A percentile compares a stretch with the other conserved stretches of the same genome.
These are phyloP conservation scores for Bucorvus abyssinicus DNA, from an alignment of 2,797 vertebrate genomes.

Conservation along the genomic window DNA sequence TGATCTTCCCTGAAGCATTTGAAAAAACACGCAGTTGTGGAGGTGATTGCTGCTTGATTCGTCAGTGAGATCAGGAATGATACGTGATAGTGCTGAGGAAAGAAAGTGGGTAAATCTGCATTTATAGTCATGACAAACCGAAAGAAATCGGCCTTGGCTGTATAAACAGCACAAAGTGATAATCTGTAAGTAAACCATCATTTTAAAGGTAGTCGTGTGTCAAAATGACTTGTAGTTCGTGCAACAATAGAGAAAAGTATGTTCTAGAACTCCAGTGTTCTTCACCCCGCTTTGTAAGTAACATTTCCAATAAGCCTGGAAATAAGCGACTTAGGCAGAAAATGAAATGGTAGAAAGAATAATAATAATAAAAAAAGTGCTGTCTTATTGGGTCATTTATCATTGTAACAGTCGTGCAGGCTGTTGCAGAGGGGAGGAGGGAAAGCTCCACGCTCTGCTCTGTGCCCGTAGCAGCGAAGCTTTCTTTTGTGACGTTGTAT, in stretches of 20 bases:
- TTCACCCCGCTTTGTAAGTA: neutral
- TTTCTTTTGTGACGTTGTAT: neutral
- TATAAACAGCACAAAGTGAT: neutral
- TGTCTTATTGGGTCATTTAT: neutral
- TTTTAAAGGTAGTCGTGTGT: neutral
- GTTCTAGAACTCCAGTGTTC: neutral
- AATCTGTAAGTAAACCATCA: neutral
- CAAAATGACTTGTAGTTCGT: neutral
- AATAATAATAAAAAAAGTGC: neutral
- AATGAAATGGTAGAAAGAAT: neutral
- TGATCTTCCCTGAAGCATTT: neutral
- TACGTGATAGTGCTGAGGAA: neutral
- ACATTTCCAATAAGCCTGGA: neutral
- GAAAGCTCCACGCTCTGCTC: neutral
- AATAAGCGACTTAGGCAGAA: neutral
- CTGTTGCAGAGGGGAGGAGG: neutral
- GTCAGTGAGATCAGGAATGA: neutral
- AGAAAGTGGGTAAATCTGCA: neutral
- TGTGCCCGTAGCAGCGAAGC: neutral
- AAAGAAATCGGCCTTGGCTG: neutral
- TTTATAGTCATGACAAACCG: neutral
- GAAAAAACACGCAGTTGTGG: neutral
- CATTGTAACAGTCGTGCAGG: neutral
- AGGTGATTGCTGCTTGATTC: neutral
- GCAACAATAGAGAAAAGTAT: neutral